Evolutionary conservation across 2,113 vertebrate species (phyloP).

Genomic region (Neomonachus schauinslandi): DNA sequence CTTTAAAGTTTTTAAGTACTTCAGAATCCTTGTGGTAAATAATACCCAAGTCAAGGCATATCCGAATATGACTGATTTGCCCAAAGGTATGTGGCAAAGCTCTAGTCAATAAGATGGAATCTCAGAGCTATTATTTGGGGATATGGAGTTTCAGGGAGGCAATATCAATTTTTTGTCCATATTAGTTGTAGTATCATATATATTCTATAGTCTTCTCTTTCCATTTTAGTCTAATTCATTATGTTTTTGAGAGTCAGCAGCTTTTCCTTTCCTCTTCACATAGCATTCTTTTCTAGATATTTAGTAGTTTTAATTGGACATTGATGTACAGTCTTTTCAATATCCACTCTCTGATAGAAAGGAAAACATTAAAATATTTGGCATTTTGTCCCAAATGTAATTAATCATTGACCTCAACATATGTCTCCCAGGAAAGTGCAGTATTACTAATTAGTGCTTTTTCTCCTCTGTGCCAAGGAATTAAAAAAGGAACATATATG

Average conservation of each 20-base stretch:
- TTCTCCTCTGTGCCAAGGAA: constrained; percentile 51
- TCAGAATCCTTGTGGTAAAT: background rate
- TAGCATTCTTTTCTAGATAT: constrained; percentile 29
- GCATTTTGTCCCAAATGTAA: constrained; percentile 57
- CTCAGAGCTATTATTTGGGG: background rate
- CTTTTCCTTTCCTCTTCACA: background rate
- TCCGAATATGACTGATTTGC: background rate
- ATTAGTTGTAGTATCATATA: background rate
- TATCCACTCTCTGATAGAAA: constrained; percentile 57
- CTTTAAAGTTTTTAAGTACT: background rate
- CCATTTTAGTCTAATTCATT: constrained; percentile 27
- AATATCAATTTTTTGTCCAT: background rate
- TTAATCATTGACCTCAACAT: constrained; percentile 66
- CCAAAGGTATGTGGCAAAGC: background rate
- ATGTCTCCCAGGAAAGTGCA: constrained; percentile 49
- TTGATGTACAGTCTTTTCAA: constrained; percentile 45
- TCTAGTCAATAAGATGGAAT: background rate
- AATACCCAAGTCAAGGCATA: background rate
- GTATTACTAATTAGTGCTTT: constrained; percentile 57
- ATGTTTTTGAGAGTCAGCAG: constrained; percentile 35
- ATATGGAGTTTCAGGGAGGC: background rate
- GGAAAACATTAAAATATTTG: constrained; percentile 49
- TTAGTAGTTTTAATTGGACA: constrained; percentile 50
- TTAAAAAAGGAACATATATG: constrained; percentile 38
- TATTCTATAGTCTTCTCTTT: background rate